These are phyloP conservation scores for Erethizon dorsatum DNA, from an alignment of 2,797 vertebrate genomes.

Conservation along the genomic window DNA sequence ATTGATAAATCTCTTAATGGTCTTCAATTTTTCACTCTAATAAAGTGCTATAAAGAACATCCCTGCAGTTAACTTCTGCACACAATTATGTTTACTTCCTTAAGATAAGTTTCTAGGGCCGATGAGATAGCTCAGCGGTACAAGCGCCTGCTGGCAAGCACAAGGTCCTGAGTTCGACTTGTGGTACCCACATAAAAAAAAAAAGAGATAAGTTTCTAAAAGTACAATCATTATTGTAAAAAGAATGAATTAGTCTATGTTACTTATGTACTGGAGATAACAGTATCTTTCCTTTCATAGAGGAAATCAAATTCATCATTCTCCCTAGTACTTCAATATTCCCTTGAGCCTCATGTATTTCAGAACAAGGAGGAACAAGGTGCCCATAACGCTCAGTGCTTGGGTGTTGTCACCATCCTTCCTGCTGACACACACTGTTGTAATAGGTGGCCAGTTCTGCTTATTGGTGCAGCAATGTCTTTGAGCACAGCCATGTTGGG, in stretches of 20 bases:
- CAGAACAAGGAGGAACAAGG: background rate
- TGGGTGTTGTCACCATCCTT: background rate
- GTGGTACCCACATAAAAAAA: too few relatives aligned
- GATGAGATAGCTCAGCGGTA: too few relatives aligned
- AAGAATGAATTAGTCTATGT: background rate
- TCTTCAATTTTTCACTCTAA: slow-evolving; percentile 23
- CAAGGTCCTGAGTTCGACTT: too few relatives aligned
- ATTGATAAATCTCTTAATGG: background rate
- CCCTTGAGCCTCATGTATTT: background rate
- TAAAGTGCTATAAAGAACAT: background rate
- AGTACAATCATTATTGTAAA: background rate
- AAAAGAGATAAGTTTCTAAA: slow-evolving; percentile 45
- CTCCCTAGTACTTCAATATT: background rate
- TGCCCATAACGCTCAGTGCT: background rate
- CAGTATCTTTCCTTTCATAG: background rate
- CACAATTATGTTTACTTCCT: background rate
- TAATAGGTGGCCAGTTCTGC: background rate
- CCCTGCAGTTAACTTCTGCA: background rate
- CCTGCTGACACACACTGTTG: background rate
- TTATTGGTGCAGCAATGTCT: background rate
- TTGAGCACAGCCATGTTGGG: background rate
- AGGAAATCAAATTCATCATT: background rate
- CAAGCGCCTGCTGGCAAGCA: too few relatives aligned
- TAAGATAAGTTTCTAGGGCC: too few relatives aligned
- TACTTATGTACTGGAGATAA: background rate